Base-by-base conservation (phyloP, 2,113 vertebrate species). In the Nanorana parkeri region DNA sequence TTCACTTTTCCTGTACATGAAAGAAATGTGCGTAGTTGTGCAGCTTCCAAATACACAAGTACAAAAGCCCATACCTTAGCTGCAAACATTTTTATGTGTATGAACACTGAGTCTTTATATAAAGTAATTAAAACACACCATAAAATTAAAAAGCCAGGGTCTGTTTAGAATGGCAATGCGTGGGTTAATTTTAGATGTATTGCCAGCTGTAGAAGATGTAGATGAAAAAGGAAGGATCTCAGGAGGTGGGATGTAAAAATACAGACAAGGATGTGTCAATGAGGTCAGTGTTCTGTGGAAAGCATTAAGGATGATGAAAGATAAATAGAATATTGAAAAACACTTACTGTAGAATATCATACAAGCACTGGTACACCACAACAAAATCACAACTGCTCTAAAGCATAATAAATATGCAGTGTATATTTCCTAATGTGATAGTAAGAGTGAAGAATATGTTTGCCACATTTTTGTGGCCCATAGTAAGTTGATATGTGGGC, bases 181-280 rank as follows among this genome's bases (percentile, higher is more conserved):
- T 72, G 67, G 68, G 68, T 80, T 80, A 71, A 8, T 65, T 81
- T 26, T 56, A 65, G 58, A 73, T 36, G 47, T 24, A 26, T 65
- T 81, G 68, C 68, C 79, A 81, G 68, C 73, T 81, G 69, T 73
- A 74, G 7, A 15, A 47, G 41, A 47, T 15, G 41, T 47, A 10
- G 41, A 47, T 47, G 41, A 47, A 47, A 47, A 60, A 65, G 60
- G 79, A 81, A 73, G 68, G 58, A 81, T 81, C 79, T 73, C 26
- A 56, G 68, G 68, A 73, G 68, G 68, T 56, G 28, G 60, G 47
- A 81, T 81, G 68, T 54, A 47, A 81, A n/a, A 81, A 81, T 73
- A 68, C 79, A 81, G 79, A 81, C 68, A 81, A 36, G 60, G 47
- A 65, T 55, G 19, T 66, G 60, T 73, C 68, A 73, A 36, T 17